These are phyloP conservation scores for Lasioglossum albipes DNA, from an alignment of 1,140 invertebrate species.

Conservation along the genomic window DNA sequence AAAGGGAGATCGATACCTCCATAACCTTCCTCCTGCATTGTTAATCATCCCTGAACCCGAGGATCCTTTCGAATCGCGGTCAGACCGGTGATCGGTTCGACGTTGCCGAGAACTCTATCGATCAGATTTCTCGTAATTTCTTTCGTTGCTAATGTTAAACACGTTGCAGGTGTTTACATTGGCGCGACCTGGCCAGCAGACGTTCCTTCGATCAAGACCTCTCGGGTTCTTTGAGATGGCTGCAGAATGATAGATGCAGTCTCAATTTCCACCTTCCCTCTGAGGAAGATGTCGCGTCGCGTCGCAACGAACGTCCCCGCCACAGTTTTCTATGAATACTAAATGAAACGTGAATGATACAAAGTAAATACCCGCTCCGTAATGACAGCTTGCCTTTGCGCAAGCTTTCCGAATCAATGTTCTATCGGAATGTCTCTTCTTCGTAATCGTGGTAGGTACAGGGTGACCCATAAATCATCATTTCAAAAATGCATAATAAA, in stretches of 20 bases:
- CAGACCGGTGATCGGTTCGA: not conserved
- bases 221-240: constrained; percentile 63
- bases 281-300: not conserved
- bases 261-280: constrained; percentile 56
- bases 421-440: too few relatives aligned
- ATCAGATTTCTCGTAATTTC: too few relatives aligned
- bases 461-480: too few relatives aligned
- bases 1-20: constrained; percentile 39
- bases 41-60: not conserved
- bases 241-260: constrained; percentile 59
- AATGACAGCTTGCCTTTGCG: constrained; percentile 1
- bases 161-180: constrained; percentile 62
- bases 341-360: constrained; percentile 43
- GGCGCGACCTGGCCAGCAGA: constrained; percentile 47
- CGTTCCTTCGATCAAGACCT: constrained; percentile 49
- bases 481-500: too few relatives aligned
- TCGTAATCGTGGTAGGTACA: too few relatives aligned
- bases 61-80: not conserved
- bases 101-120: not conserved
- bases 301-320: constrained; percentile 30
- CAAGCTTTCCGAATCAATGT: too few relatives aligned
- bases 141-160: constrained; percentile 55
- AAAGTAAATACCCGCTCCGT: constrained; percentile 39
- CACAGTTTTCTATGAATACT: constrained; percentile 54
- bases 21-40: constrained; percentile 26